phyloP scores from a whole-genome alignment of 2,888 invertebrate genomes.

The Xestoiulus laeticollis region DNA sequence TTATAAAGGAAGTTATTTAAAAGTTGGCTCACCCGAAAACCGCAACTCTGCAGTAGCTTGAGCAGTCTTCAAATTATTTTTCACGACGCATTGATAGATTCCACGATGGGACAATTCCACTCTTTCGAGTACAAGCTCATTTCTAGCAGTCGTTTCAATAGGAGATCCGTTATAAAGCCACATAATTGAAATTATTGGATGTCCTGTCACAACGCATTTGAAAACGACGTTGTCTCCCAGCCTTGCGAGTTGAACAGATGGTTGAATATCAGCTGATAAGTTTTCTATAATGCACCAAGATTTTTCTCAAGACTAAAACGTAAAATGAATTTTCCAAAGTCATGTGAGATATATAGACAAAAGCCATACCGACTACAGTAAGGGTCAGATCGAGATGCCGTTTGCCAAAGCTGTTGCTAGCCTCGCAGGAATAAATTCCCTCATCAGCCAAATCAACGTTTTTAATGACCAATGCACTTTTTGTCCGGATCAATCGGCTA shows the following conservation, averaged over 20 bases:
- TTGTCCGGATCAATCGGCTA: not conserved
- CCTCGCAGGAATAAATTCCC: constrained; percentile 51
- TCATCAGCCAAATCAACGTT: not conserved
- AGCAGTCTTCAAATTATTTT: constrained; percentile 65
- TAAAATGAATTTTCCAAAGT: not conserved
- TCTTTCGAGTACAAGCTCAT: constrained; percentile 58
- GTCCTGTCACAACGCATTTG: constrained; percentile 86
- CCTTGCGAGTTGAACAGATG: not conserved
- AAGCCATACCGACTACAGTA: constrained; percentile 34
- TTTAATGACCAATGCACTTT: constrained; percentile 39
- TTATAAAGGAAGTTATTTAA: not conserved
- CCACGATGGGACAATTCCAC: constrained; percentile 64
- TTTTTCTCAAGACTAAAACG: not conserved
- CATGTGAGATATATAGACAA: not conserved
- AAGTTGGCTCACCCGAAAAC: constrained; percentile 61
- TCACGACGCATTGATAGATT: constrained; percentile 62
- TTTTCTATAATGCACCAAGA: not conserved
- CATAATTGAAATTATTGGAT: constrained; percentile 80
- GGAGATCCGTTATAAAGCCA: constrained; percentile 79
- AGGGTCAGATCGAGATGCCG: constrained; percentile 34
- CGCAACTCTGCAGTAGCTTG: constrained; percentile 79
- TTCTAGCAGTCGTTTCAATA: constrained; percentile 37
- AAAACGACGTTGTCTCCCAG: constrained; percentile 75
- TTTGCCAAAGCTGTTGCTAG: constrained; percentile 36
- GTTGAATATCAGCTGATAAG: constrained; percentile 20